Evolutionary conservation across 2,797 vertebrate genomes (phyloP).

Genomic region (Amblyraja radiata): DNA sequence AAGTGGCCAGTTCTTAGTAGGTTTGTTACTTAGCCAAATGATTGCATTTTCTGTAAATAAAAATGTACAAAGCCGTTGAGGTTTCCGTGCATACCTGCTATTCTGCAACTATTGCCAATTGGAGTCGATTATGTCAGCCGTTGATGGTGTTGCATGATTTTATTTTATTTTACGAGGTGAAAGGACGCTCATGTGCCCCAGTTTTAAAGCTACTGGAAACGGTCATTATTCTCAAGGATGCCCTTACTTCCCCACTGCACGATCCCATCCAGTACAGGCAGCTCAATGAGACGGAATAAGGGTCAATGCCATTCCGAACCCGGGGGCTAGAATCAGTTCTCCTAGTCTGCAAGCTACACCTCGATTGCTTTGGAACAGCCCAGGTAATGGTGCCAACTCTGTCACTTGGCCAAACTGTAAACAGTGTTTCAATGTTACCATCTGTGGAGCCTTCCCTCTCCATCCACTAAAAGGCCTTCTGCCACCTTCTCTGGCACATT

Average conservation of each 20-base stretch:
- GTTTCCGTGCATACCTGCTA: not conserved
- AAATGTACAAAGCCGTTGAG: not conserved
- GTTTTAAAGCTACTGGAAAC: not conserved
- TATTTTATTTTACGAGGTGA: not conserved
- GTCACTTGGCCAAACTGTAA: not conserved
- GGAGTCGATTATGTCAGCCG: not conserved
- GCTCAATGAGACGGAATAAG: not conserved
- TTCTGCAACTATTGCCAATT: not conserved
- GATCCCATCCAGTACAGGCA: not conserved
- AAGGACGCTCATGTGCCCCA: not conserved
- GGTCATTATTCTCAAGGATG: not conserved
- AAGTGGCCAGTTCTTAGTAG: not conserved
- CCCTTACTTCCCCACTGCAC: not conserved
- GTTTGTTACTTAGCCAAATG: slow-evolving; percentile 19
- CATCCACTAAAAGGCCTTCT: not conserved
- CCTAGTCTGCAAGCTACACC: not conserved
- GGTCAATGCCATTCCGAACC: not conserved
- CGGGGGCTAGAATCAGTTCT: too few species aligned
- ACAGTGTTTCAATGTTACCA: not conserved
- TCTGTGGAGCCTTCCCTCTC: not conserved
- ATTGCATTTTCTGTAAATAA: slow-evolving; percentile 28
- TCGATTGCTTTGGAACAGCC: not conserved
- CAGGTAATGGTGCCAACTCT: not conserved
- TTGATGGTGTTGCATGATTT: not conserved
- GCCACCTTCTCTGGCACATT: too few species aligned